These are phyloP conservation scores for Nemopilema nomurai DNA, from an alignment of 30 jellyfish, hydroid and myxozoan species.

Conservation along the genomic window DNA sequence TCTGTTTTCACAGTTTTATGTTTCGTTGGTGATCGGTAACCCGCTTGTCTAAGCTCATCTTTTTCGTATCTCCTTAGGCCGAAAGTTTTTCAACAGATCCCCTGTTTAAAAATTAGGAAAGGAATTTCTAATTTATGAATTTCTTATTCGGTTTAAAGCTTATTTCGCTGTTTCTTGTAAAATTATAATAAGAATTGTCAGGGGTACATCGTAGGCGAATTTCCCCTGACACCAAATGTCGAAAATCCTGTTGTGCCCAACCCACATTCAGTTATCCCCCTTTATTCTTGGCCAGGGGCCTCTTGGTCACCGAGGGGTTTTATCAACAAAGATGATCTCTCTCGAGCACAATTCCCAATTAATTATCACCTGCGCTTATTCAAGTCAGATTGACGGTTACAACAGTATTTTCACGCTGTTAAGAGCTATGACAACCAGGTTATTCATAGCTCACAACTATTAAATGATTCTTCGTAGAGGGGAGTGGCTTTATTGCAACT, in stretches of 20 bases:
- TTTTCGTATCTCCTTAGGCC: background rate
- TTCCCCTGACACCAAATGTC: no score
- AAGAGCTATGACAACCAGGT: background rate
- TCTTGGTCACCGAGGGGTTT: no score
- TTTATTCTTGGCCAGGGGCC: no score
- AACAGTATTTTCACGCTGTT: background rate
- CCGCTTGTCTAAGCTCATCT: background rate
- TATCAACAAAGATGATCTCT: no score
- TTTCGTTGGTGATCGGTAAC: background rate
- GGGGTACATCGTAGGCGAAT: no score
- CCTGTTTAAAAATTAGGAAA: no score
- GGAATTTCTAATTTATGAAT: no score
- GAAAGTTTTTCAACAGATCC: background rate
- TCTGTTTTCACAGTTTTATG: background rate
- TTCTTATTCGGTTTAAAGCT: no score
- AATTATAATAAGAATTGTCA: no score
- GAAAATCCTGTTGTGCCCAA: no score
- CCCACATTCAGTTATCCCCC: no score
- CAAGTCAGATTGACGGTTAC: background rate
- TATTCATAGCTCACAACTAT: background rate
- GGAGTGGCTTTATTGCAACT: background rate
- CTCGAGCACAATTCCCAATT: background rate
- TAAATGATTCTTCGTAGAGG: background rate
- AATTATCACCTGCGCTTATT: background rate
- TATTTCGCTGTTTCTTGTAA: no score